These are phyloP conservation scores for Alfaro cultratus DNA, from an alignment of 2,797 vertebrate genomes.

Conservation along the genomic window DNA sequence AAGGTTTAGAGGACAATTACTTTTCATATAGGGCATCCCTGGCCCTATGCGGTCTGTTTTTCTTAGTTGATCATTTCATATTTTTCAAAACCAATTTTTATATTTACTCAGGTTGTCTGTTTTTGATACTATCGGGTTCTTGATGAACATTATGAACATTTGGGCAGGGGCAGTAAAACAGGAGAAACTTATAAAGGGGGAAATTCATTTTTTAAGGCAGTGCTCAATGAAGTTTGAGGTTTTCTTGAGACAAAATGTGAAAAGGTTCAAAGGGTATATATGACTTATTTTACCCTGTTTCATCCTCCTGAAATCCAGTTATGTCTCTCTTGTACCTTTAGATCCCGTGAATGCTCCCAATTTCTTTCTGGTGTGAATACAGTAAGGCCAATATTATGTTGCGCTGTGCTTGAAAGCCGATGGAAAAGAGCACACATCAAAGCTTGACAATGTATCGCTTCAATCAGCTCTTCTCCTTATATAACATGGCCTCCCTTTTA, in stretches of 20 bases:
- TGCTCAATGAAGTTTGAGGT: not conserved
- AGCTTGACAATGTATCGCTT: conserved; percentile 19
- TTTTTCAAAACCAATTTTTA: not conserved
- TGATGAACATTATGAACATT: not conserved
- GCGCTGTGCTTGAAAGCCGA: conserved; percentile 6
- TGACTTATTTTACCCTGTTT: not conserved
- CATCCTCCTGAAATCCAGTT: conserved; percentile 5
- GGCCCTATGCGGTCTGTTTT: not conserved
- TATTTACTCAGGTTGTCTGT: not conserved
- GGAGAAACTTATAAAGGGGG: not conserved
- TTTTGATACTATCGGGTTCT: not conserved
- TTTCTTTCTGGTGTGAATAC: conserved; percentile 22
- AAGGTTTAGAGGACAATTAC: not conserved
- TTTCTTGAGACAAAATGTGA: not conserved
- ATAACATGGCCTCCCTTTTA: conserved; percentile 12
- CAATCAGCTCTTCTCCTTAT: conserved; percentile 15
- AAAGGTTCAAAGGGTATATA: not conserved
- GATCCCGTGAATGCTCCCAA: not conserved
- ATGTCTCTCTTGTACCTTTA: conserved; percentile 5
- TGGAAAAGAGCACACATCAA: conserved; percentile 27
- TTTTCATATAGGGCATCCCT: not conserved
- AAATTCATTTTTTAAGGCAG: not conserved
- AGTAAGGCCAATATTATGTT: conserved; percentile 9
- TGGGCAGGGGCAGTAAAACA: not conserved
- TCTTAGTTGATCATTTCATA: not conserved